Base-by-base conservation (phyloP, 2,888 invertebrate genomes). In the Cloeon dipterum region DNA sequence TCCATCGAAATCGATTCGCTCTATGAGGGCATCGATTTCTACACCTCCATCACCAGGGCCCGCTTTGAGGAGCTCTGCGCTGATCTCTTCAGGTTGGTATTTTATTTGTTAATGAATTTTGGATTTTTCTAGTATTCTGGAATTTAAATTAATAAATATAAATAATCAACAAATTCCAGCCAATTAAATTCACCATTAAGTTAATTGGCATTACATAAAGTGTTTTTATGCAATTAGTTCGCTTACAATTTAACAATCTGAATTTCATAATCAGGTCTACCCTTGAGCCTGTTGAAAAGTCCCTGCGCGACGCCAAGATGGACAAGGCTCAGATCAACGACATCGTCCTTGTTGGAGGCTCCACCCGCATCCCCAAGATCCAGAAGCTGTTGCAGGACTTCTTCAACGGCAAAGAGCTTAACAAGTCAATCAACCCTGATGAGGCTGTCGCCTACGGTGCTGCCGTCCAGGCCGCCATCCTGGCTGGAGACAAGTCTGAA, bases 401-500 rank as follows among this genome's bases (percentile, higher is more conserved):
- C 46, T 66, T 65, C 49, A 50, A 51, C 41, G 66, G 65, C 1
- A 66, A 65, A 50, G 61, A 70, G 42, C 54, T 76, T 44, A 75
- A 74, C 56, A 70, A 71, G 47, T 65, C 67, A 17, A 74, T 77
- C 49, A 75, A 77, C 50, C 75, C 75, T 2, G 76, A 73, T 48
- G 71, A 73, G 49, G 72, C 72, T 13, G 70, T 73, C 7, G 73
- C 73, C 2, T 74, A 72, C 46, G 70, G 70, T 35, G 70, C 70
- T 16, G 69, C 71, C 40, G 66, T 72, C 2, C 70, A 71, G 49
- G 69, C 68, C 5, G 68, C 68, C 40, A 68, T 70, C 42, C 53
- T 71, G 39, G 51, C 58, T 13, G 70, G 70, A 32, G 66, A 68
- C 50, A 58, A 62, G 41, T 64, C 61, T 19, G 57, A 59, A 17